phyloP scores from a whole-genome alignment of 2,888 invertebrate species.

The Sericinus montela region DNA sequence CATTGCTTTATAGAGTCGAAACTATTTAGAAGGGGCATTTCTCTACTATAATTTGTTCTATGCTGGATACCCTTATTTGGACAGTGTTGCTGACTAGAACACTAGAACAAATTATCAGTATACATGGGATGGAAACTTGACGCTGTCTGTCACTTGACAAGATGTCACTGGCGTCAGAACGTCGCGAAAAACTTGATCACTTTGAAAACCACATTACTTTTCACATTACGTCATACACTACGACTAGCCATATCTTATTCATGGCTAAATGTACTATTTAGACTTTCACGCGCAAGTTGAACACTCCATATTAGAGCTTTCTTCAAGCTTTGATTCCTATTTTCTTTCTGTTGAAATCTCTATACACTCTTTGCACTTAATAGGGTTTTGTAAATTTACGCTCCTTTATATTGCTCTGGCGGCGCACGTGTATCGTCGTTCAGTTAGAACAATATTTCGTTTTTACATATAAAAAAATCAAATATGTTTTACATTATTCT shows the following conservation, averaged over 20 bases:
- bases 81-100: slow-evolving; percentile 24
- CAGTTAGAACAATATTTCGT: too few species aligned
- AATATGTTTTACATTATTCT: too few species aligned
- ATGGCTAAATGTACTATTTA: slow-evolving; percentile 39
- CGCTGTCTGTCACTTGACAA: slow-evolving; percentile 29
- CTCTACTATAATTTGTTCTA: slow-evolving; percentile 11
- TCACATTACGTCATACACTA: slow-evolving; percentile 53
- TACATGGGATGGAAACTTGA: slow-evolving; percentile 61
- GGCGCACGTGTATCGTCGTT: too few species aligned
- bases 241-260: slow-evolving; percentile 37
- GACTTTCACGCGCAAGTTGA: slow-evolving; percentile 35
- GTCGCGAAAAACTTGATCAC: slow-evolving; percentile 63
- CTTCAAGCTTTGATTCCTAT: too few species aligned
- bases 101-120: slow-evolving; percentile 42
- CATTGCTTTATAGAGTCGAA: slow-evolving; percentile 2
- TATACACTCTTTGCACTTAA: too few species aligned
- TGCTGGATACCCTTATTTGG: slow-evolving; percentile 1
- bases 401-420: too few species aligned
- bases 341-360: too few species aligned
- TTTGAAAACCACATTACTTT: slow-evolving; percentile 55
- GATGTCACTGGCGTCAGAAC: slow-evolving; percentile 39
- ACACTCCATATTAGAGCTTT: not conserved
- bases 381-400: too few species aligned
- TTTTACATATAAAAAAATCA: too few species aligned
- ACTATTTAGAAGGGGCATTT: slow-evolving; percentile 13